Conservation (phyloP, 2,888 invertebrate species). For the Heliconius charithonia region DNA sequence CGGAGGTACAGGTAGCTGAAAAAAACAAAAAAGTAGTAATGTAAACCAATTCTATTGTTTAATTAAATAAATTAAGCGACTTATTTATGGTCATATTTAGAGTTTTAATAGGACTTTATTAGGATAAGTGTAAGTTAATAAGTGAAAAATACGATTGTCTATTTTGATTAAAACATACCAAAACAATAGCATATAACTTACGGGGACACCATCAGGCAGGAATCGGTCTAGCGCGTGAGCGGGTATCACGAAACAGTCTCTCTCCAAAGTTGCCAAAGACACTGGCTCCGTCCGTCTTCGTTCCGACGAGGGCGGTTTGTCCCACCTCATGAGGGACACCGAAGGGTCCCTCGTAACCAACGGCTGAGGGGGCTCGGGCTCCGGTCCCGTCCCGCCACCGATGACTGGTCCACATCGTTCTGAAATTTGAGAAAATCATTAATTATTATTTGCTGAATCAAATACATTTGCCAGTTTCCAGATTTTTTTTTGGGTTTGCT, state of each 20-base stretch:
- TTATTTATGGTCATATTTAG: not conserved
- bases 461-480: not conserved
- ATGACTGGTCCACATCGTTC: constrained; percentile 90
- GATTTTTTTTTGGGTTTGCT: not conserved
- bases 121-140: not conserved
- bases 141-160: not conserved
- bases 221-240: constrained; percentile 94
- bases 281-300: constrained; percentile 86
- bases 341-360: constrained; percentile 87
- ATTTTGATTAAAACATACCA: not conserved
- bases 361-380: constrained; percentile 88
- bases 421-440: constrained; percentile 60
- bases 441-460: not conserved
- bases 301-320: constrained; percentile 72
- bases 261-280: constrained; percentile 91
- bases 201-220: constrained; percentile 94
- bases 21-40: constrained; percentile 23
- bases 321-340: constrained; percentile 83
- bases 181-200: constrained; percentile 59
- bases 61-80: not conserved
- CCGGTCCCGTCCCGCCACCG: constrained; percentile 84
- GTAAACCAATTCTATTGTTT: not conserved
- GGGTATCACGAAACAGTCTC: constrained; percentile 97
- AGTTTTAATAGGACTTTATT: not conserved
- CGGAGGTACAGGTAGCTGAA: constrained; percentile 85